A percentile compares a stretch with the other conserved stretches of the same genome.
Conservation (phyloP, 2,888 invertebrate genomes). For the Melanargia galathea region DNA sequence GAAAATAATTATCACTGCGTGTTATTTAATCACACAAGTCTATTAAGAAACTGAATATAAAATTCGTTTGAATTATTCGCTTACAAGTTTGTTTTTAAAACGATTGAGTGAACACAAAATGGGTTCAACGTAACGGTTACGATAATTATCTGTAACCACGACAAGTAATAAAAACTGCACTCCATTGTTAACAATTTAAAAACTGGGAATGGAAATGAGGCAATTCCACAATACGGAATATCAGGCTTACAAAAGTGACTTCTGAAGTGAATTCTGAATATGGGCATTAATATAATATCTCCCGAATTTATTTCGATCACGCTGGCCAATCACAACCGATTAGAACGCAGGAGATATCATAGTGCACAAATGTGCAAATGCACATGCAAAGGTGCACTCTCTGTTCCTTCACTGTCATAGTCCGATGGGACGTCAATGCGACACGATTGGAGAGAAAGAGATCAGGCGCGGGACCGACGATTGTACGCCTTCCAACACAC, state of each 20-base stretch:
- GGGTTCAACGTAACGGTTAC: constrained; percentile 34
- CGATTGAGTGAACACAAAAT: constrained; percentile 35
- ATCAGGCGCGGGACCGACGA: too few species aligned
- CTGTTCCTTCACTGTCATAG: too few species aligned
- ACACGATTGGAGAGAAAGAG: too few species aligned
- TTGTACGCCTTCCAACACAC: too few species aligned
- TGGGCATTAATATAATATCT: too few species aligned
- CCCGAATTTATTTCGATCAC: too few species aligned
- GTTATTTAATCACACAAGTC: constrained; percentile 26
- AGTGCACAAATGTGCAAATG: too few species aligned
- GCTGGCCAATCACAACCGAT: too few species aligned
- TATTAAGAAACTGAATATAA: constrained; percentile 24
- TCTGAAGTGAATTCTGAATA: not conserved
- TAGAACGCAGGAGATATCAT: too few species aligned
- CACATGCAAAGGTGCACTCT: too few species aligned
- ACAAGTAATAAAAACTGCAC: constrained; percentile 27
- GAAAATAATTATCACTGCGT: constrained; percentile 29
- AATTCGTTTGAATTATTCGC: constrained; percentile 25
- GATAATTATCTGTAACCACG: constrained; percentile 30
- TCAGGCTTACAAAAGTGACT: constrained; percentile 6
- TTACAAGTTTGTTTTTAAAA: constrained; percentile 30
- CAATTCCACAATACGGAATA: constrained; percentile 20
- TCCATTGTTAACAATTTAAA: constrained; percentile 27
- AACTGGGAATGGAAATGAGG: constrained; percentile 26
- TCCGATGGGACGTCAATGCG: too few species aligned